Conservation (phyloP, 2,113 vertebrate species). For the Sula dactylatra region DNA sequence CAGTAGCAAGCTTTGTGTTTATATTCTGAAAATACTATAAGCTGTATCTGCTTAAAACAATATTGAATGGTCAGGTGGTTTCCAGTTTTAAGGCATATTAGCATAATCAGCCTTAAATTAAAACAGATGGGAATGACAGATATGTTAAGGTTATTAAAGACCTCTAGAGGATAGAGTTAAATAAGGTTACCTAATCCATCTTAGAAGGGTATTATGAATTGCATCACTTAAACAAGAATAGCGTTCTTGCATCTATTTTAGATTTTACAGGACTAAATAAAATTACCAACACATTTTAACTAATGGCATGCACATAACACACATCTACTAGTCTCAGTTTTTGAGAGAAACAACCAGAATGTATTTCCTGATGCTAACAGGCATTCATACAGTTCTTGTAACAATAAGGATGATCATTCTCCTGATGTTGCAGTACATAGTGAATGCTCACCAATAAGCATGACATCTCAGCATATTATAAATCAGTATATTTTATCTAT, state of each 20-base stretch:
- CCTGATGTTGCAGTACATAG: not conserved
- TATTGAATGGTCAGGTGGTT: slow-evolving; percentile 56
- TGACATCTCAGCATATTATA: not conserved
- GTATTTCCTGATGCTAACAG: not conserved
- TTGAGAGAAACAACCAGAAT: not conserved
- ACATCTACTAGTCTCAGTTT: not conserved
- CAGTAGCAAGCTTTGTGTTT: slow-evolving; percentile 49
- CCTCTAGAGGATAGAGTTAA: slow-evolving; percentile 54
- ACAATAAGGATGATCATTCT: not conserved
- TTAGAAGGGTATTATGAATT: slow-evolving; percentile 55
- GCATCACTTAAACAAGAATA: slow-evolving; percentile 43
- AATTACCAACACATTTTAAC: not conserved
- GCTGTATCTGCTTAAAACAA: slow-evolving; percentile 26
- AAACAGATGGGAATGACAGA: slow-evolving; percentile 72
- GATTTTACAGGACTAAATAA: slow-evolving; percentile 24
- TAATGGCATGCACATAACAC: not conserved
- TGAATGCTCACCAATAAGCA: not conserved
- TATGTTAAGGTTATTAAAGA: slow-evolving; percentile 74
- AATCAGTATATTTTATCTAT: not conserved
- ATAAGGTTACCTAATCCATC: slow-evolving; percentile 64
- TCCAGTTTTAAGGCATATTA: slow-evolving; percentile 10
- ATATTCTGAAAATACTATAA: slow-evolving; percentile 16
- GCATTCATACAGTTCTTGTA: not conserved
- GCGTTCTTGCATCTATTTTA: slow-evolving; percentile 27
- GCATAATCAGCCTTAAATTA: slow-evolving; percentile 71